Evolutionary conservation across 2,888 invertebrate species (phyloP), one percentile per base, ranked within the genome.

Genomic region (Alitta virens): DNA sequence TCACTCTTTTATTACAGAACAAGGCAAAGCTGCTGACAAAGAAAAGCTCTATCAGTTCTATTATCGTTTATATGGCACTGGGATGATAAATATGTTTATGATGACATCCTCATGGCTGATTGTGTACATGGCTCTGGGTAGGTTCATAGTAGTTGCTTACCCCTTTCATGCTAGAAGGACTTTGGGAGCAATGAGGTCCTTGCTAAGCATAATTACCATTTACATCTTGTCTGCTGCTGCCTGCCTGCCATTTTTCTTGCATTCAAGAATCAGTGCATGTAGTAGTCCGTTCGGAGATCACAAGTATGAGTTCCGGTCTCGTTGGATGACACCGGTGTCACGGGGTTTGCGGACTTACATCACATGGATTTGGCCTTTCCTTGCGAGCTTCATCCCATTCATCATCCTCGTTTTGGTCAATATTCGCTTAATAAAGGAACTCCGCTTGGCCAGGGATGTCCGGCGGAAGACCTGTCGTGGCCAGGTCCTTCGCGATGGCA

Each of bases 91-190:
- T 66, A 68, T 77, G 26, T 76, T 78, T 58, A 72, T 78, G 86
- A 87, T 90, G 46, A 87, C 88, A 12, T 89, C 89, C 60, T 90
- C 90, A 2, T 86, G 90, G 86, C 88, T 90, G 87, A 85, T 90
- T 16, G 82, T 90, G 57, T 88, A 89, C 9, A 83, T 90, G 69
- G 90, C 90, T 24, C 85, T 89, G 65, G 90, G 90, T 76, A 85
- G 90, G 49, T 90, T 88, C 80, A 87, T 89, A 27, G 89, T 89
- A 65, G 89, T 90, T 2, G 89, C 89, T 72, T 88, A 88, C 82
- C 89, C 90, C 5, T 87, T 89, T 5, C 86, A 87, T 27, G 63
- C 63, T 18, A 46, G 63, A 1, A 21, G 60, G 12, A 85, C 88
- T 46, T 84, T 88, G 77, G 88, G 89, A 27, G 70, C 73, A 18